phyloP scores from a whole-genome alignment of 2,113 vertebrate genomes.

The Chionomys nivalis region DNA sequence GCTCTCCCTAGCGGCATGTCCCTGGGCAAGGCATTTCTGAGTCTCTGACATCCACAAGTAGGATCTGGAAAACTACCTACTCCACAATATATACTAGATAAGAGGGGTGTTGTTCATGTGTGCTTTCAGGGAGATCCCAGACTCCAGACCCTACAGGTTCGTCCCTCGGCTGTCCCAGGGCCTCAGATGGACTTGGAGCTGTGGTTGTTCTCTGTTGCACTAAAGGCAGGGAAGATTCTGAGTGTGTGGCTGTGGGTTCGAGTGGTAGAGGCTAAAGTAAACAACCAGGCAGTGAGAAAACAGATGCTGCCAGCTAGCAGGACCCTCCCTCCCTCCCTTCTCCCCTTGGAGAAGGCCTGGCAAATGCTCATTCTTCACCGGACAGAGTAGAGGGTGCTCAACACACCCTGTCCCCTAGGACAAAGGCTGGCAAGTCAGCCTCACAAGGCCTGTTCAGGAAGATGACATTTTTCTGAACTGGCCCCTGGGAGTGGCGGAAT shows the following conservation, averaged over 20 bases:
- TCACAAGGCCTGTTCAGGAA: neutral
- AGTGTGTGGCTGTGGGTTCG: slow-evolving; percentile 23
- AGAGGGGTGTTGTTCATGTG: neutral
- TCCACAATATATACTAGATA: neutral
- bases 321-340: neutral
- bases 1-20: neutral
- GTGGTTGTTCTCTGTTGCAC: neutral
- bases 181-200: neutral
- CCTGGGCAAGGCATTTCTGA: neutral
- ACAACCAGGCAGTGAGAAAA: slow-evolving; percentile 47
- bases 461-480: neutral
- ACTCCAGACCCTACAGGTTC: neutral
- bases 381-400: neutral
- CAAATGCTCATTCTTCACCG: neutral
- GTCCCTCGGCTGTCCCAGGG: neutral
- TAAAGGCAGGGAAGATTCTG: slow-evolving; percentile 5
- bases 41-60: neutral
- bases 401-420: neutral
- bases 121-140: neutral
- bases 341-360: neutral
- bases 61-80: neutral
- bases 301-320: neutral
- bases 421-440: neutral
- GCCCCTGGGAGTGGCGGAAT: neutral
- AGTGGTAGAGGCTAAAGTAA: slow-evolving; percentile 44